Base-by-base conservation (phyloP, 2,888 invertebrate genomes). In the Volucella inflata region DNA sequence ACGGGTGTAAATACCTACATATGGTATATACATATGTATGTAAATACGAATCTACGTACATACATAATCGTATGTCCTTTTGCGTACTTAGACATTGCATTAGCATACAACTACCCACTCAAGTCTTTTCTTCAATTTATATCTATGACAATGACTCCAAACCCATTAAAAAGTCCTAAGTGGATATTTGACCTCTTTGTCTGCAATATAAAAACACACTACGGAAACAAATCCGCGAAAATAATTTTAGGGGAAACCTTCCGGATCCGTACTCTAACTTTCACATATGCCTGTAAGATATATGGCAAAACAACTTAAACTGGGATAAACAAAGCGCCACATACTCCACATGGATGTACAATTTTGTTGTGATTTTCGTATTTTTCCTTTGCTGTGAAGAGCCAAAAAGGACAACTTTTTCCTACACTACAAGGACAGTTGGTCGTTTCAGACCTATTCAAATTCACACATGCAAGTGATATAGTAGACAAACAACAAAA, bases 401-500 rank as follows among this genome's bases (percentile, higher is more conserved):
- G 68, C 77, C 77, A 71, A 57, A 72, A 77, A 81, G 85, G 76
- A 81, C 72, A 85, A 81, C 72, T 85, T 85, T 81, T 79, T 68
- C 65, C 68, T 62, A 57, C 53, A 71, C 68, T 59, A 64, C 36
- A 51, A 72, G 64, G 65, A 72, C 72, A 46, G 81, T 81, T 59
- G 44, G 71, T 77, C 44, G 55, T 64, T 46, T 46, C 72, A 70
- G 75, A 76, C 81, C 81, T 38, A 62, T 76, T 67, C 84, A 76
- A 65, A 55, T 77, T 72, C 68, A 64, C 77, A 46, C 64, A 67
- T 68, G 60, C 60, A 81, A 85, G 77, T 81, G 76, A 77, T 85
- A 85, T 81, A 85, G 81, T 85, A 72, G 68, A 42, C 76, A 77
- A 81, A 85, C 81, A 81, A 81, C 85, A 85, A 85, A 67, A 77